Base-by-base conservation (phyloP, 2,797 vertebrate genomes). In the Antennarius maculatus region DNA sequence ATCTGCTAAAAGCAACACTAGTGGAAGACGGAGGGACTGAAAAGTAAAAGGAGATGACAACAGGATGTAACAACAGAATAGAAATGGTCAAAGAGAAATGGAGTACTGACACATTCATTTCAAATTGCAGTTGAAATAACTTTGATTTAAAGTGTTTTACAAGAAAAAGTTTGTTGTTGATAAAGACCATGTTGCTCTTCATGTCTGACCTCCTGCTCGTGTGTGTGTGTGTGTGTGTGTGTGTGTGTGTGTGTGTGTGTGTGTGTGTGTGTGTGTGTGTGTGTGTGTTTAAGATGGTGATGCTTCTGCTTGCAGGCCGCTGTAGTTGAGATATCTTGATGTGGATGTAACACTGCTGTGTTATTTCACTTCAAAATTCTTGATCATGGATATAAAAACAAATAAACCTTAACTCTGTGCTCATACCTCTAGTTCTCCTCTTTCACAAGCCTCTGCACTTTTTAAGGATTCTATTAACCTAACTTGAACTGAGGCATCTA, bases 401-500 rank as follows among this genome's bases (percentile, higher is more conserved):
- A 90, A 88, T 86, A 86, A 87, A 86, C 77, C 70, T 56, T 52
- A 66, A 79, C 61, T 66, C 73, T 72, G 46, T 70, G 52, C 70
- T 47, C 76, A 61, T 68, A 58, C 57, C 70, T 69, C 69, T 53
- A n/a, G 11, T 65, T 75, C 61, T 70, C 67, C 63, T 76, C 62
- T 79, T 70, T 77, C 76, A 80, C 43, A n/a, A 79, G 72, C 84
- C 80, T 84, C 80, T 84, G 77, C 82, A 58, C 82, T 86, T 84
- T 90, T 78, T 86, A 89, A 89, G 70, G 74, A 86, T 83, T 88
- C 82, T 87, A 84, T 90, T 90, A 88, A 89, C 84, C 85, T 81
- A 74, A 81, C 88, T 85, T 78, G 77, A 88, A 85, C 82, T 61
- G 50, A 75, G 71, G 73, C 73, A 80, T 78, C 66, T 61, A 49